These are phyloP conservation scores for Agrochola litura DNA, from an alignment of 2,888 invertebrate species.

Conservation along the genomic window DNA sequence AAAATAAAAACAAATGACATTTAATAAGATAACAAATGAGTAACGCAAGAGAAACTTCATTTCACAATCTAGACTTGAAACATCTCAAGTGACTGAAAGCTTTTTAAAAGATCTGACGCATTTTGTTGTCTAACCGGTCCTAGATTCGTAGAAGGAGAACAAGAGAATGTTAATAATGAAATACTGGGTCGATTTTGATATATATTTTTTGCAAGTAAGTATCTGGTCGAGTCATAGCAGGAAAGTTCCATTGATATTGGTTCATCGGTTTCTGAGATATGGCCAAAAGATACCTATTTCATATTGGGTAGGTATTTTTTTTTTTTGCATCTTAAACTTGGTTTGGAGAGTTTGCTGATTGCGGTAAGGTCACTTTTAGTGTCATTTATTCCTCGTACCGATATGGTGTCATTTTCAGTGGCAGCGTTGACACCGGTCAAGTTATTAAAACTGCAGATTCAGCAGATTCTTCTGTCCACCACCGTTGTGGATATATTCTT, in stretches of 20 bases:
- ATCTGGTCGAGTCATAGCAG: conserved; percentile 49
- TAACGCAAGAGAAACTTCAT: conserved; percentile 42
- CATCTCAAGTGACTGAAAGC: conserved; percentile 23
- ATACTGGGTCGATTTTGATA: conserved; percentile 39
- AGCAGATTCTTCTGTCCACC: too few species aligned
- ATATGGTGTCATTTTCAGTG: not conserved
- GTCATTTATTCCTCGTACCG: not conserved
- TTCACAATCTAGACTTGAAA: conserved; percentile 27
- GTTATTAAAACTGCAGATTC: not conserved
- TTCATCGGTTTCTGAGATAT: conserved; percentile 26
- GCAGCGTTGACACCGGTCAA: not conserved
- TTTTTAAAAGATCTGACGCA: conserved; percentile 30
- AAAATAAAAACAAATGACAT: conserved; percentile 31
- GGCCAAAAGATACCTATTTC: not conserved
- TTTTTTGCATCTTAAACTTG: not conserved
- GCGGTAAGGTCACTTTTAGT: not conserved
- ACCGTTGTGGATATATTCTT: not conserved
- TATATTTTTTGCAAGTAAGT: conserved; percentile 36
- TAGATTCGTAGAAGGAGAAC: conserved; percentile 46
- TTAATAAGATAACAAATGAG: conserved; percentile 28
- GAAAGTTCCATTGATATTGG: conserved; percentile 48
- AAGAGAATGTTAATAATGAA: conserved; percentile 33
- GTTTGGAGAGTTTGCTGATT: not conserved
- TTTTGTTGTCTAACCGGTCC: conserved; percentile 51
- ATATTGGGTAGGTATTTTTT: not conserved